Percentiles rank a stretch among this genome's conserved stretches.
Evolutionary conservation across 2,888 invertebrate genomes (phyloP).

Genomic region (Colletes collaris): DNA sequence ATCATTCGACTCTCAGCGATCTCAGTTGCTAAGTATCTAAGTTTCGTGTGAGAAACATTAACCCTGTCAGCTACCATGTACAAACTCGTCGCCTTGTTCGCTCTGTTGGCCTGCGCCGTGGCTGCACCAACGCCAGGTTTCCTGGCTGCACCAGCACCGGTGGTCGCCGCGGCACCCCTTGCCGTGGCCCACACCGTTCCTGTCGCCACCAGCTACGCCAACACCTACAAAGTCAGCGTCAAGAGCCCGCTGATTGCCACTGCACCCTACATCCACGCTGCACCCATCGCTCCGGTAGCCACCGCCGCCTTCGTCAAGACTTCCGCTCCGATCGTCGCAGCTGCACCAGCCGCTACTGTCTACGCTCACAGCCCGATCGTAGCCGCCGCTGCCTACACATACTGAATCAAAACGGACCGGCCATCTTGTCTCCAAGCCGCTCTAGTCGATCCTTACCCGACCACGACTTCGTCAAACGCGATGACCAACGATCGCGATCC

Average conservation of each 20-base stretch:
- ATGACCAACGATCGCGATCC: neutral
- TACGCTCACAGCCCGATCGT: constrained; percentile 79
- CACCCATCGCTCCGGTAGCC: constrained; percentile 81
- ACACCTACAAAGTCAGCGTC: constrained; percentile 85
- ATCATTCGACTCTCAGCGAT: constrained; percentile 73
- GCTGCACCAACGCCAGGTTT: constrained; percentile 81
- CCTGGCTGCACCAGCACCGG: constrained; percentile 76
- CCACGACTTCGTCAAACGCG: neutral
- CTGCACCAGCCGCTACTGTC: constrained; percentile 69
- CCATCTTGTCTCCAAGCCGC: constrained; percentile 10
- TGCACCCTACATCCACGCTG: constrained; percentile 79
- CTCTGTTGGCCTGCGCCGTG: constrained; percentile 80
- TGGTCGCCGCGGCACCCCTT: constrained; percentile 76
- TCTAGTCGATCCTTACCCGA: constrained; percentile 24
- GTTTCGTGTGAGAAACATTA: constrained; percentile 13
- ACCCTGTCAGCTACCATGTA: constrained; percentile 66
- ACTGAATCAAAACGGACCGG: constrained; percentile 23
- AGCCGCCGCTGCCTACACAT: constrained; percentile 48
- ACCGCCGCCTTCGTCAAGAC: constrained; percentile 76
- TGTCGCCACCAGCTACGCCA: constrained; percentile 87
- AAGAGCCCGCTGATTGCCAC: constrained; percentile 74
- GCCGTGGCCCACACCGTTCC: constrained; percentile 84
- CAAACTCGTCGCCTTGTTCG: constrained; percentile 74
- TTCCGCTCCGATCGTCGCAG: constrained; percentile 72
- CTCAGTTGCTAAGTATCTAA: constrained; percentile 30